Evolutionary conservation across 1,140 invertebrate species (phyloP).

Genomic region (Nebria ingens): DNA sequence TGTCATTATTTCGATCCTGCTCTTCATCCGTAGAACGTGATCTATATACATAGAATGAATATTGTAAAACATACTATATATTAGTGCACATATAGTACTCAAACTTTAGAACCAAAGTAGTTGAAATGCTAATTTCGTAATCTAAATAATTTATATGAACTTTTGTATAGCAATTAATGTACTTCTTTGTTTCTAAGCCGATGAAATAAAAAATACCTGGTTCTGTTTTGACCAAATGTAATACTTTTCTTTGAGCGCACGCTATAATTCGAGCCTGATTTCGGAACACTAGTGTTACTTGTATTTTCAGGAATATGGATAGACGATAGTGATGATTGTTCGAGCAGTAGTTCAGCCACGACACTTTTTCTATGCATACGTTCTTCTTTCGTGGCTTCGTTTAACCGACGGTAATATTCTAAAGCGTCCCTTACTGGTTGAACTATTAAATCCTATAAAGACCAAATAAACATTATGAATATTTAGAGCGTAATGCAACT

Average conservation of each 20-base stretch:
- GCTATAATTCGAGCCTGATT: slow-evolving; percentile 43
- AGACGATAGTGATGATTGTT: slow-evolving; percentile 27
- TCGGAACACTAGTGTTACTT: slow-evolving; percentile 29
- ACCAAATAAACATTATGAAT: not conserved
- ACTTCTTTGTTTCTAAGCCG: too few species aligned
- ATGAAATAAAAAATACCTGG: slow-evolving; percentile 28
- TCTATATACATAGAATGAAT: slow-evolving; percentile 17
- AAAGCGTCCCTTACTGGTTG: slow-evolving; percentile 47
- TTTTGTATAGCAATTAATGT: too few species aligned
- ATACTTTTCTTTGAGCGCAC: slow-evolving; percentile 39
- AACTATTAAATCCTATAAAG: slow-evolving; percentile 37
- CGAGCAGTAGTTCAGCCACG: slow-evolving; percentile 33
- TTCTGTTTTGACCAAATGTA: slow-evolving; percentile 30
- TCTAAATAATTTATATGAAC: too few species aligned
- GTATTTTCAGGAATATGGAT: slow-evolving; percentile 29
- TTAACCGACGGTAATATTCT: slow-evolving; percentile 47
- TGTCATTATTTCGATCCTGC: slow-evolving; percentile 18
- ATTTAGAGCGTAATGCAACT: not conserved
- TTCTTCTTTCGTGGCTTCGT: slow-evolving; percentile 53
- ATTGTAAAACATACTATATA: not conserved
- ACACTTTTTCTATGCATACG: slow-evolving; percentile 49
- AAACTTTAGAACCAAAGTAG: not conserved
- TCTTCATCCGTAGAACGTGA: slow-evolving; percentile 33
- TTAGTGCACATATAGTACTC: too few species aligned
- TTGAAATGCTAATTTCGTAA: too few species aligned